phyloP scores from a whole-genome alignment of 2,113 vertebrate genomes.

The Suncus etruscus region DNA sequence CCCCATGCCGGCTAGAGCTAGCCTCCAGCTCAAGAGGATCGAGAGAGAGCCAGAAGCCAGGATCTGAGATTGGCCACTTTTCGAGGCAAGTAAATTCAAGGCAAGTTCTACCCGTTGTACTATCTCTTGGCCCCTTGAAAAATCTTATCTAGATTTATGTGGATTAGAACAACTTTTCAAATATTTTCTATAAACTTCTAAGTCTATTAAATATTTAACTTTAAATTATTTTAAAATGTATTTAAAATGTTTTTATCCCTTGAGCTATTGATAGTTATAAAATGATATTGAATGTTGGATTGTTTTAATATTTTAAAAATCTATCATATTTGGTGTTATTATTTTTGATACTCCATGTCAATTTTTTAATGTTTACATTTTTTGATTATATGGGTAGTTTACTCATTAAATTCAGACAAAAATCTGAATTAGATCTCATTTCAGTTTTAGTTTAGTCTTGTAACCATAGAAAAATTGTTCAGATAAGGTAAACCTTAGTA shows the following conservation, averaged over 20 bases:
- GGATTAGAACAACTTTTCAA: neutral
- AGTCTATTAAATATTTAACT: neutral
- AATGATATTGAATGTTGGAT: neutral
- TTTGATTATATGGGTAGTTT: neutral
- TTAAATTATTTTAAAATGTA: neutral
- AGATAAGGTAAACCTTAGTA: neutral
- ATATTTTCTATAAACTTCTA: neutral
- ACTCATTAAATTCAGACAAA: neutral
- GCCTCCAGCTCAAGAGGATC: no score
- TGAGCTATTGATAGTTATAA: neutral
- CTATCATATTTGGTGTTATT: neutral
- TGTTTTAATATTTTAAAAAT: neutral
- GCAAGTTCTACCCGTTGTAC: no score
- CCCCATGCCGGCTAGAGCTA: no score
- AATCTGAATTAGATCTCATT: neutral
- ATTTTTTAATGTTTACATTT: neutral
- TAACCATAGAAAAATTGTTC: neutral
- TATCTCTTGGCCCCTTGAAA: neutral
- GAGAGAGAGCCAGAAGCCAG: no score
- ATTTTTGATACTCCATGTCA: neutral
- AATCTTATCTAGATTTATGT: neutral
- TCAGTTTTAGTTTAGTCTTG: neutral
- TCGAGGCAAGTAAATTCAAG: no score
- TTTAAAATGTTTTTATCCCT: neutral
- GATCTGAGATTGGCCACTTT: no score